These are phyloP conservation scores for Danio rerio DNA, from an alignment of 2,113 vertebrate genomes.

Conservation along the genomic window GRCz12tu NC_133180.1:66494001-66494500, in stretches of 20 bases:
- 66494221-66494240: constrained; percentile 52
- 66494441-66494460: constrained; percentile 81
- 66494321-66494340: constrained; percentile 56
- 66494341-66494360: constrained; percentile 53
- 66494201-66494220: constrained; percentile 51
- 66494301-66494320: constrained; percentile 49
- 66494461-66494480: constrained; percentile 93
- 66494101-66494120: no score
- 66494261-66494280: constrained; percentile 57
- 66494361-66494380: constrained; percentile 49
- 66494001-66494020: no score
- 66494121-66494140: no score
- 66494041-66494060: no score
- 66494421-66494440: not conserved
- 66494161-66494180: not conserved
- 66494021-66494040: no score
- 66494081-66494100: no score
- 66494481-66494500: constrained; percentile 99
- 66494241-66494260: constrained; percentile 52
- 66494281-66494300: constrained; percentile 61
- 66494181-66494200: constrained; percentile 21
- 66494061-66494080: no score
- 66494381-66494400: not conserved
- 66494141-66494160: not conserved
- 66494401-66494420: no score